phyloP scores from a whole-genome alignment of 2,797 vertebrate species.

The Alectoris magna region DNA sequence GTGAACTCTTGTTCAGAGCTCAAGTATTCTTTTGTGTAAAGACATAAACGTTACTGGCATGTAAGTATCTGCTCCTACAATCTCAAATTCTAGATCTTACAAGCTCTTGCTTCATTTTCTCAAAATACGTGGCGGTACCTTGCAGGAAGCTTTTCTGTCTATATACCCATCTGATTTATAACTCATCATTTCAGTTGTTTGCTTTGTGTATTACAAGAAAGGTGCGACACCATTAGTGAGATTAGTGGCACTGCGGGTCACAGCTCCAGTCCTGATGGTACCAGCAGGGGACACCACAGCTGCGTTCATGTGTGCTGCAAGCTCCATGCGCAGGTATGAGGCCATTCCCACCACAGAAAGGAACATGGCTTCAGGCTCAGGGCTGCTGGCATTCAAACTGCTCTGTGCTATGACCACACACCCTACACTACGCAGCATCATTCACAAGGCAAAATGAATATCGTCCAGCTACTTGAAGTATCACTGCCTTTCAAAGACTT shows the following conservation, averaged over 20 bases:
- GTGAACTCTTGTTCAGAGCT: background rate
- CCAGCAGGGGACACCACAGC: background rate
- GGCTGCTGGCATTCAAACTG: background rate
- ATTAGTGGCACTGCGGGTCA: background rate
- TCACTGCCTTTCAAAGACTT: background rate
- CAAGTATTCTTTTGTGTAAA: background rate
- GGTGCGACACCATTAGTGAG: too few species aligned
- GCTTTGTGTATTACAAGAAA: background rate
- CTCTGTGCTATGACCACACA: background rate
- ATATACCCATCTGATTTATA: background rate
- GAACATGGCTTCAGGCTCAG: rapidly evolving
- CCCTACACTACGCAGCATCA: background rate
- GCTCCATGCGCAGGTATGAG: rapidly evolving
- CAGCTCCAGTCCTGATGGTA: background rate
- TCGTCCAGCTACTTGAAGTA: background rate
- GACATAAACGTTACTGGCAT: background rate
- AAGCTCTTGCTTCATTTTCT: background rate
- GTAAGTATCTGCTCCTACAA: background rate
- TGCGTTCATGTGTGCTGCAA: background rate
- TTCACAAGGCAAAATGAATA: background rate
- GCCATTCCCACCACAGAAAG: background rate
- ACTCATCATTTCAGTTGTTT: background rate
- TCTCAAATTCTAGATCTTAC: background rate
- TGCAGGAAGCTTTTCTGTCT: background rate
- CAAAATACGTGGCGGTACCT: background rate